Evolutionary conservation across 1,140 invertebrate species (phyloP), one percentile per base, ranked within the genome.

Genomic region (Nixonia krombeini): DNA sequence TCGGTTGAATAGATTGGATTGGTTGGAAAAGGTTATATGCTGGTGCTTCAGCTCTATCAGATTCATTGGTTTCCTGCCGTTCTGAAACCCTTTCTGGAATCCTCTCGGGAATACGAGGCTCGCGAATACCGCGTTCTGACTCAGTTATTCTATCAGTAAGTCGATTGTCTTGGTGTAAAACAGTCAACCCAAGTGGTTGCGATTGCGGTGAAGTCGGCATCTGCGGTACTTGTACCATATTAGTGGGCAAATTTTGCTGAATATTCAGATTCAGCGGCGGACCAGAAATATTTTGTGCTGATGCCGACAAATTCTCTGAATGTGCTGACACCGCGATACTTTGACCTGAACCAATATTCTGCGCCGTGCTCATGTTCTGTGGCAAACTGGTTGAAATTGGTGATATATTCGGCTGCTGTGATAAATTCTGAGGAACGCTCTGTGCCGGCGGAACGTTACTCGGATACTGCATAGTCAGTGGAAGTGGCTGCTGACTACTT

Each of bases 11-110:
- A 8, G 84, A 73, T 57, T 87, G 85, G 31, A 88, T 84, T 33
- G 86, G 87, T 61, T 87, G 88, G 53, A 88, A 86, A 33, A 87
- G 68, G 67, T 86, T 85, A 16, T 83, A 79, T 1, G 69, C 56
- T 0, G 80, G 74, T 0, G 78, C 73, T 13, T 78, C 74, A 13
- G 68, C 28, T 21, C 73, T 72, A 2, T 82, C 74, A 0, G 73
- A 21, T 12, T 80, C 73, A 16, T 55, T 59, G 12, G 57, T 79
- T 4, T 78, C 77, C 6, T 38, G 33, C 9, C 64, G 55, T 4
- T 77, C 75, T 1, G 40, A 44, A 9, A 71, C 52, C 44, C 77
- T 64, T 5, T 80, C 78, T 0, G 63, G 3, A 7, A 76, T 70
- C 10, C 74, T 49, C 17, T 74, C 73, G 0, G 67, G 2, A 6